These are phyloP conservation scores for Epinephelus malabaricus DNA, from an alignment of 2,797 vertebrate genomes.

Conservation along the genomic window DNA sequence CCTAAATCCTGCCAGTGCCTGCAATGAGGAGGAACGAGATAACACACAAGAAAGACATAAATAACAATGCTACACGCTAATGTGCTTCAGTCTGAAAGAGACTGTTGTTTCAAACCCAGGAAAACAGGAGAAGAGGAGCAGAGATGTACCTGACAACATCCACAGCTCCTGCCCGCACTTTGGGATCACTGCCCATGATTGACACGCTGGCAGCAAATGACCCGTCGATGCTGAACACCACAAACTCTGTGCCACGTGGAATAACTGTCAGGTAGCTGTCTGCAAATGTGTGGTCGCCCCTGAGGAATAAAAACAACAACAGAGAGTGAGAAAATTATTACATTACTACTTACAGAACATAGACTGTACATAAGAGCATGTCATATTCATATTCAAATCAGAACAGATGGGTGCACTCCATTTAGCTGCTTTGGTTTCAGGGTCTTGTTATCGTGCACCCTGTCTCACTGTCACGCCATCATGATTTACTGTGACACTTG, in stretches of 20 bases:
- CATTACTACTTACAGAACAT: too few species aligned
- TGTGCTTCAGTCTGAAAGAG: background rate
- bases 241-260: constrained; percentile 94
- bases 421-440: constrained; percentile 1
- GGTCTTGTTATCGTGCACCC: background rate
- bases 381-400: too few species aligned
- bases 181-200: constrained; percentile 99
- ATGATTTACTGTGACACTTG: background rate
- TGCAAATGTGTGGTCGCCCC: constrained; percentile 97
- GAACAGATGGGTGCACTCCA: too few species aligned
- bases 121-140: constrained; percentile 4
- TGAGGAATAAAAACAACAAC: constrained; percentile 61
- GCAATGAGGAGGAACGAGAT: background rate
- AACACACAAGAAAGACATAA: constrained; percentile 10
- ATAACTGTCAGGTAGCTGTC: constrained; percentile 98
- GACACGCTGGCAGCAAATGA: constrained; percentile 99
- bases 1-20: constrained; percentile 99
- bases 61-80: background rate
- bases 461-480: background rate
- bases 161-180: constrained; percentile 96
- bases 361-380: too few species aligned
- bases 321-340: background rate
- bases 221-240: constrained; percentile 99
- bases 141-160: constrained; percentile 94
- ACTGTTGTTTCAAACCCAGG: constrained; percentile 1